Evolutionary conservation across 2,113 vertebrate genomes (phyloP).

Genomic region (Mystacornis crossleyi): DNA sequence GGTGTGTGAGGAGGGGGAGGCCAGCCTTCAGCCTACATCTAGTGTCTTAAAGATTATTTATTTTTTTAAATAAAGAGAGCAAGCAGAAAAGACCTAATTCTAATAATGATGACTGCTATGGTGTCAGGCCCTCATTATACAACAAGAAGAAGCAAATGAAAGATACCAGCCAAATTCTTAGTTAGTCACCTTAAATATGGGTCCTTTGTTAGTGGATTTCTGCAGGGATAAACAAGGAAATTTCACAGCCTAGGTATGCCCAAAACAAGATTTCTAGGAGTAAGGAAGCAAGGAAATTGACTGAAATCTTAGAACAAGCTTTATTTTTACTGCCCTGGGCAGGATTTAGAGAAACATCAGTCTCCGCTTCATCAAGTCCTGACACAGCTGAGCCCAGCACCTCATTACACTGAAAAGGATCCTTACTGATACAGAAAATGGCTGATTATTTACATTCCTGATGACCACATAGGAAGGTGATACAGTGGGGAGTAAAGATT

Average conservation of each 20-base stretch:
- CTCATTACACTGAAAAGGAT: neutral
- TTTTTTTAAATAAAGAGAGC: neutral
- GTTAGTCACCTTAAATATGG: neutral
- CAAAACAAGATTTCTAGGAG: neutral
- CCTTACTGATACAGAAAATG: neutral
- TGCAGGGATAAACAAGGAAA: neutral
- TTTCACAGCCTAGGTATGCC: neutral
- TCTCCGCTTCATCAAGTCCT: neutral
- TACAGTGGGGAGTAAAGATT: fast-evolving
- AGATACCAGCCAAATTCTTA: neutral
- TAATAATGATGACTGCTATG: neutral
- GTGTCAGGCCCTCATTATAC: neutral
- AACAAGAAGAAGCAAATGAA: neutral
- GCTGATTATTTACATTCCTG: neutral
- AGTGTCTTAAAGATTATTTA: neutral
- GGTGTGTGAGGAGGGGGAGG: neutral
- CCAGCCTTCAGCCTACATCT: neutral
- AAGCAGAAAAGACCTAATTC: neutral
- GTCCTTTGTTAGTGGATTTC: constrained; percentile 4
- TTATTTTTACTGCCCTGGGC: neutral
- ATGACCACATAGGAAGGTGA: neutral
- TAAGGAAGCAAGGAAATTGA: neutral
- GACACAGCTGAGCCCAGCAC: neutral
- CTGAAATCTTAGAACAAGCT: constrained; percentile 2
- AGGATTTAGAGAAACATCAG: neutral